Base-by-base conservation (phyloP, 2,888 invertebrate species). In the Drosophila infuscata region DNA sequence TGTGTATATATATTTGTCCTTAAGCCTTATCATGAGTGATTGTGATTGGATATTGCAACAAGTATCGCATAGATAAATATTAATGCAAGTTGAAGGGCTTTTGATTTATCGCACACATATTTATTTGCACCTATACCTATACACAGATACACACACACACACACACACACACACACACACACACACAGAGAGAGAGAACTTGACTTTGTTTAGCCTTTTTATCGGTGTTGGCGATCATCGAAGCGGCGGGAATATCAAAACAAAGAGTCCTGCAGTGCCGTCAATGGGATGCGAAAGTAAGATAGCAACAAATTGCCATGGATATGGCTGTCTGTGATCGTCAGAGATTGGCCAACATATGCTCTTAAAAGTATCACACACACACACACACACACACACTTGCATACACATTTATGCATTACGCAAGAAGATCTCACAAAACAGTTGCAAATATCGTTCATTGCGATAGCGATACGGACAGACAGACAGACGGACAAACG, bases 291-390 rank as follows among this genome's bases (percentile, higher is more conserved):
- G 87, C 67, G 81, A 86, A 89, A 74, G 83, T 89, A 81, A 75
- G 84, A 86, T 87, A 84, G 70, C 83, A 83, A 87, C 83, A 89
- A 83, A 83, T 83, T 86, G 83, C 83, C 85, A 62, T 63, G 85
- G 70, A 70, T 62, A 62, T 54, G 88, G 83, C 80, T 82, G 88
- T 76, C 87, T 81, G 81, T 77, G 81, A 87, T 85, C 78, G 89
- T 78, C 86, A 82, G 80, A 82, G 80, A 88, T 89, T 88, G 90
- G 76, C 63, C 80, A 88, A 80, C 84, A 89, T 87, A 81, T 69
- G 74, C 46, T 25, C 25, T 25, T 46, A 46, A 46, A 46, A 25
- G 46, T 15, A 46, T 15, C 46, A 46, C 46, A 46, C 20, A 46
- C 64, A 17, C 48, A 46, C 12, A 48, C 15, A 15, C 8, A 15